Evolutionary conservation across 2,888 invertebrate genomes (phyloP).

Genomic region (Pandemis cinnamomeana): DNA sequence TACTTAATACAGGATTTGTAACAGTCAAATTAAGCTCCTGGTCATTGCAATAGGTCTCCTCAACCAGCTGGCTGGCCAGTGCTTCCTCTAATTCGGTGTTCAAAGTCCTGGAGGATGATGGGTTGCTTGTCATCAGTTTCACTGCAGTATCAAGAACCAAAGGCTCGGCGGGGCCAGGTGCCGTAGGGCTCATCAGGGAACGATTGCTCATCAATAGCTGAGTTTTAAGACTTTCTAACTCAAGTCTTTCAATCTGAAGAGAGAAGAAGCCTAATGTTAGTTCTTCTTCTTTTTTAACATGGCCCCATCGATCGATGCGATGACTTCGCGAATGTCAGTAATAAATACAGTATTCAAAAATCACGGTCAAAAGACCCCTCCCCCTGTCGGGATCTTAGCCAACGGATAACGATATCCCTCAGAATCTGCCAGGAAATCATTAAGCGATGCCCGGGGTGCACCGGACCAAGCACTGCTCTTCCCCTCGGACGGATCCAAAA

Average conservation of each 20-base stretch:
- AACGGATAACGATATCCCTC: too few species aligned
- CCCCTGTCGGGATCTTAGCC: too few species aligned
- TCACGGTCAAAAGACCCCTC: too few species aligned
- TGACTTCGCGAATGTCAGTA: too few species aligned
- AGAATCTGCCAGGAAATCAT: too few species aligned
- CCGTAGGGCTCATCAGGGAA: not conserved
- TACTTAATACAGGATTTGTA: slow-evolving; percentile 56
- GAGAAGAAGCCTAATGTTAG: not conserved
- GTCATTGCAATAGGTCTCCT: slow-evolving; percentile 57
- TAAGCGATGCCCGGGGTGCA: too few species aligned
- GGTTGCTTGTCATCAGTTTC: slow-evolving; percentile 48
- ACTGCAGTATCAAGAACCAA: slow-evolving; percentile 45
- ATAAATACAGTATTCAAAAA: too few species aligned
- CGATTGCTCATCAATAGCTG: slow-evolving; percentile 33
- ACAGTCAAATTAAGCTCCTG: slow-evolving; percentile 62
- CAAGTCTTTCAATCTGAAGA: slow-evolving; percentile 71
- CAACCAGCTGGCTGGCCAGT: slow-evolving; percentile 42
- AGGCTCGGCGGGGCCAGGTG: slow-evolving; percentile 9
- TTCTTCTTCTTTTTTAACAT: not conserved
- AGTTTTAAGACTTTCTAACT: slow-evolving; percentile 64
- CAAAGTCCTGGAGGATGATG: not conserved
- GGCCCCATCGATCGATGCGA: too few species aligned
- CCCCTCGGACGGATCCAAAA: too few species aligned
- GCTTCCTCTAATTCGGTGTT: slow-evolving; percentile 28
- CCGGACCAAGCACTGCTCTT: too few species aligned